Conservation (phyloP, 2,797 vertebrate species). For the Coccyzus lansbergi region DNA sequence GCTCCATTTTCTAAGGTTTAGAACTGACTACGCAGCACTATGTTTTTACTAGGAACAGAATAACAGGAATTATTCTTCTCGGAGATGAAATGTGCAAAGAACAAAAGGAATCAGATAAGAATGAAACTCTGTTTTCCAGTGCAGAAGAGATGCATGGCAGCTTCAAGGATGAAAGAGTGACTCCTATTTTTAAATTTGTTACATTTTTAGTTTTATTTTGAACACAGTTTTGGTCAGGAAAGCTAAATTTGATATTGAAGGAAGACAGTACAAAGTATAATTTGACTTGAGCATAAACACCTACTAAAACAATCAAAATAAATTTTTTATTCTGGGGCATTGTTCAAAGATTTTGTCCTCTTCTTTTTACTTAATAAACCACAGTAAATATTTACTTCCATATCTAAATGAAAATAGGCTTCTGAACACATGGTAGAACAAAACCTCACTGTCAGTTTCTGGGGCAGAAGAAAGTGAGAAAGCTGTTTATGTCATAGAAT, state of each 20-base stretch:
- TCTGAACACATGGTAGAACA: neutral
- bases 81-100: neutral
- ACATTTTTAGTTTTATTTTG: neutral
- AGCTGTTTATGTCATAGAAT: neutral
- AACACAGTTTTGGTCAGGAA: neutral
- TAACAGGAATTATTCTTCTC: neutral
- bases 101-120: neutral
- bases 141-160: neutral
- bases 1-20: conserved; percentile 17
- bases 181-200: neutral
- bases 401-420: neutral
- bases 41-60: conserved; percentile 26
- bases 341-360: neutral
- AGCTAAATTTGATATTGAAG: neutral
- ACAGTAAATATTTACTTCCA: neutral
- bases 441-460: neutral
- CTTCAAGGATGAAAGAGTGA: neutral
- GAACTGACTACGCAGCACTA: neutral
- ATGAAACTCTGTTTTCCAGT: neutral
- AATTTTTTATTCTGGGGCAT: neutral
- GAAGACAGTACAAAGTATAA: neutral
- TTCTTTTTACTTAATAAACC: neutral
- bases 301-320: neutral
- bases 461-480: neutral
- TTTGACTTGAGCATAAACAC: neutral